These are phyloP conservation scores for Atherinomorus stipes DNA, from an alignment of 2,113 vertebrate species.

Conservation along the genomic window DNA sequence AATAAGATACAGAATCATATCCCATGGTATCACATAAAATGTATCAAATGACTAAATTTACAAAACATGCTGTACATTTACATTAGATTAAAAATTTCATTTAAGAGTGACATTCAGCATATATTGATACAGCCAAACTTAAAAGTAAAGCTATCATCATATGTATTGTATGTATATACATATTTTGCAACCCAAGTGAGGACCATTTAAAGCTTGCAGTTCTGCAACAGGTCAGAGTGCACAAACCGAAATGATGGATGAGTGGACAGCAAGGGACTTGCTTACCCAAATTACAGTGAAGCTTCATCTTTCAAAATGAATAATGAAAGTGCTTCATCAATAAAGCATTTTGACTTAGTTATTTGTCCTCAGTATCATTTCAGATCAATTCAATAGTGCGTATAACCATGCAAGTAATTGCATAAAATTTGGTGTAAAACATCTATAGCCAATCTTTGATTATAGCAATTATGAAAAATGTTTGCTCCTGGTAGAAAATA, in stretches of 20 bases:
- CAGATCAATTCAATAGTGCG: neutral
- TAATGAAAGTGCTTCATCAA: neutral
- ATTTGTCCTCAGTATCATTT: neutral
- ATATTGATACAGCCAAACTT: too few relatives aligned
- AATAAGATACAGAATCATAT: too few relatives aligned
- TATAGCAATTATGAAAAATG: constrained; percentile 8
- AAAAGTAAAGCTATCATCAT: too few relatives aligned
- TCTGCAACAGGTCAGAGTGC: neutral
- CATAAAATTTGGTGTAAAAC: constrained; percentile 10
- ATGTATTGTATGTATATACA: too few relatives aligned
- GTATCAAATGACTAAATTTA: too few relatives aligned
- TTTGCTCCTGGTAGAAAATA: neutral
- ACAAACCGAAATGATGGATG: neutral
- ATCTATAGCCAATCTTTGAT: constrained; percentile 6
- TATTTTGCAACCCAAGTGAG: too few relatives aligned
- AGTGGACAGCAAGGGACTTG: neutral
- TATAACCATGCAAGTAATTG: neutral
- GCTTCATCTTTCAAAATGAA: neutral
- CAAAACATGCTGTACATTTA: too few relatives aligned
- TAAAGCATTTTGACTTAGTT: neutral
- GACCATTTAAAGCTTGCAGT: neutral
- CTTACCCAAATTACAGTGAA: neutral
- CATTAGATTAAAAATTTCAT: too few relatives aligned
- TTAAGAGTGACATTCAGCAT: too few relatives aligned
- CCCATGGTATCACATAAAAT: too few relatives aligned